Evolutionary conservation across 2,113 vertebrate genomes (phyloP), one percentile per base, ranked within the genome.

Genomic region (Nicator chloris): DNA sequence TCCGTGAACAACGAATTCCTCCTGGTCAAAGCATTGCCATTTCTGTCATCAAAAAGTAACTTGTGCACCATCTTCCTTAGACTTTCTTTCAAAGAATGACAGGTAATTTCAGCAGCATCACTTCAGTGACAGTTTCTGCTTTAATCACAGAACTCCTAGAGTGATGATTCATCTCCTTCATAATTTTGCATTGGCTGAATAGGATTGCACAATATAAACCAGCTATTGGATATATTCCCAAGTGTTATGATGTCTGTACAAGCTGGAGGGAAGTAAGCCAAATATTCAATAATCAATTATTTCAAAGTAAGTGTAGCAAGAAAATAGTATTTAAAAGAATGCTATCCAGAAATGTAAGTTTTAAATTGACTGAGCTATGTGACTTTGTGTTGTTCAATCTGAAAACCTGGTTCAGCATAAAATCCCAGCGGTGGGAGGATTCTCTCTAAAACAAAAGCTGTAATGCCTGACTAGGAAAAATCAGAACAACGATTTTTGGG

Each of bases 31-130:
- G 77, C 72, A 93, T 91, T 87, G 72, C 81, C 66, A 82, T 87
- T 87, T 72, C 77, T 95, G 86, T 93, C 93, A 93, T 87, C 81
- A 82, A 69, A 88, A 91, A 86, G 73, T 85, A 93, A 89, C 86
- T 93, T 89, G 31, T 61, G 18, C 54, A 18, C 69, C 61, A 12
- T 51, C 53, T 69, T 26, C 78, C 82, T 73, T 45, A 63, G 82
- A 77, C 65, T 93, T 95, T 69, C 53, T 82, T 92, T 35, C 45
- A 50, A 13, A 85, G 73, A 87, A 50, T 97, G 93, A 95, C 92
- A 95, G 86, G 79, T 92, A 94, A 96, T 95, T 95, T 93, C 83
- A 69, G n/a, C 83, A 56, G 57, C 77, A 82, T 83, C 54, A 66
- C 82, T 89, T 87, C 37, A 65, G 77, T 92, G 89, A 69, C 76